Base-by-base conservation (phyloP, 2,797 vertebrate species). In the Peromyscus eremicus region DNA sequence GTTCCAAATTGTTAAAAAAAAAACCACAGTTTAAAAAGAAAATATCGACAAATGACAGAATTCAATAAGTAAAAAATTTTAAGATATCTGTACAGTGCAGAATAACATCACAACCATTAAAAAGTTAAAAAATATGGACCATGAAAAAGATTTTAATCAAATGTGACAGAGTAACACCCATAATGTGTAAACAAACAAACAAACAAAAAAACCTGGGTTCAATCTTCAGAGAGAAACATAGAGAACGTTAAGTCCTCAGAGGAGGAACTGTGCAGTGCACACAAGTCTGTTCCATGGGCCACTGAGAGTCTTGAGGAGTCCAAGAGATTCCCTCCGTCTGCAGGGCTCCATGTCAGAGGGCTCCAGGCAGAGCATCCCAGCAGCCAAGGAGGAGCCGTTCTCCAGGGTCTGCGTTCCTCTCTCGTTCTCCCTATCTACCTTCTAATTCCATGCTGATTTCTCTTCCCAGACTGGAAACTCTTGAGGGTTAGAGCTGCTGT, bases 91-190 rank as follows among this genome's bases (percentile, higher is more conserved):
- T 57, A 83, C 27, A 94, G 37, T 68, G 37, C 89, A 95, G 95
- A 97, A 79, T 75, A 92, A 92, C 66, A 88, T 90, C 55, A 37
- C 70, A 80, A 73, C 68, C 34, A 68, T 68, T 88, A 84, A 94
- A 94, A 84, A 55, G 8, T 49, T 7, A 25, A 70, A 77, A 64
- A 86, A 55, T 52, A 40, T 14, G 82, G 52, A 0, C 75, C 60
- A 70, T 91, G 87, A 84, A 46, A 71, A 97, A 94, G 71, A 84
- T 84, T 89, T 97, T 75, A 95, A 94, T 94, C 57, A 93, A 96
- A 62, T 62, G 75, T 81, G 66, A 84, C 93, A 97, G 82, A 95
- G 83, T 64, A 89, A 76, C 76, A 89, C 49, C 82, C 89, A 90
- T 62, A 91, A 90, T 79, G 86, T 16, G 0, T 73, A 92, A 87